phyloP scores from a whole-genome alignment of 2,888 invertebrate species.

The Clitarchus hookeri region DNA sequence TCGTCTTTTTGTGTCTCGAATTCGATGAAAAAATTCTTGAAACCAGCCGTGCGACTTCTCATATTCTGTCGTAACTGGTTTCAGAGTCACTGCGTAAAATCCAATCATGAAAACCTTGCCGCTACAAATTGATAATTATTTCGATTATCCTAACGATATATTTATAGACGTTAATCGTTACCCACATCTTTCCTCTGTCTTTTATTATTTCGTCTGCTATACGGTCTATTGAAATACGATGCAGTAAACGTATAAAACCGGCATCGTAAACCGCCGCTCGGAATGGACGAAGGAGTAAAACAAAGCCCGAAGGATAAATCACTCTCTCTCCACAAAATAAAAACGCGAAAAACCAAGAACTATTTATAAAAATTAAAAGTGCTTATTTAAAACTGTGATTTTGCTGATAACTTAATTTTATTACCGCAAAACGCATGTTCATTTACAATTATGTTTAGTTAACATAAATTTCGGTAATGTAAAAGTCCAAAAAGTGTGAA shows the following conservation, averaged over 20 bases:
- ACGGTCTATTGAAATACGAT: neutral
- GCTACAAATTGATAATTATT: neutral
- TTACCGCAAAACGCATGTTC: no score
- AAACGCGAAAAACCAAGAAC: neutral
- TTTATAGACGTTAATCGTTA: conserved; percentile 5
- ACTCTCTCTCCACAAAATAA: neutral
- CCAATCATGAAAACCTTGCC: conserved; percentile 5
- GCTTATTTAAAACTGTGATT: neutral
- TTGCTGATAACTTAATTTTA: no score
- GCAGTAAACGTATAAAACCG: neutral
- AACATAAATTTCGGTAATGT: no score
- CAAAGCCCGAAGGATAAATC: neutral
- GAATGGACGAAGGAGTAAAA: neutral
- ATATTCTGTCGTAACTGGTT: conserved; percentile 5
- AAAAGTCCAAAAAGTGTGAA: no score
- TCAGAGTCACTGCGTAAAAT: neutral
- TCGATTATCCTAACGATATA: conserved; percentile 8
- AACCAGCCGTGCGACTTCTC: neutral
- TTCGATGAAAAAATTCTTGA: neutral
- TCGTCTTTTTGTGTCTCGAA: neutral
- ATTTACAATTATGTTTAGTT: no score
- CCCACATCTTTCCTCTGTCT: neutral
- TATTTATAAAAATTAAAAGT: neutral
- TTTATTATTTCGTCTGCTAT: conserved; percentile 8
- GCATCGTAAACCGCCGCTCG: neutral